These are phyloP conservation scores for Phymatocera aterrima DNA, from an alignment of 2,888 invertebrate species.

Conservation along the genomic window DNA sequence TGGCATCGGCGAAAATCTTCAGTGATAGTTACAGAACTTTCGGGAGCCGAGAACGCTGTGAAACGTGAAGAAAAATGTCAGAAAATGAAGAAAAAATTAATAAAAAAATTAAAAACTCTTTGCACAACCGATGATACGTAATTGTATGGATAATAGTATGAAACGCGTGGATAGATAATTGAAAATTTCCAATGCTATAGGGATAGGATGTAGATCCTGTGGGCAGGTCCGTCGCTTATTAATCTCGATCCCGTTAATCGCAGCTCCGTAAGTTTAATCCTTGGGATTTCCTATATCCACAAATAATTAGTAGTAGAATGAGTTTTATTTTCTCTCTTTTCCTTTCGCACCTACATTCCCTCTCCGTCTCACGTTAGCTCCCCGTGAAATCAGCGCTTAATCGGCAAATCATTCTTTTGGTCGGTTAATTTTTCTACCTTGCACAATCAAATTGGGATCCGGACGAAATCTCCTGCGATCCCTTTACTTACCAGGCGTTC, in stretches of 20 bases:
- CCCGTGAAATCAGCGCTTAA: slow-evolving; percentile 19
- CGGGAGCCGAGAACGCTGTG: too few species aligned
- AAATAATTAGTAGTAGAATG: slow-evolving; percentile 4
- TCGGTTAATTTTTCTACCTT: slow-evolving; percentile 32
- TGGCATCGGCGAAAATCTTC: too few species aligned
- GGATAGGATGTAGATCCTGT: too few species aligned
- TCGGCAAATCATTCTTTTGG: slow-evolving; percentile 26
- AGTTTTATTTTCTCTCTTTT: slow-evolving; percentile 15
- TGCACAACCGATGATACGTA: neutral
- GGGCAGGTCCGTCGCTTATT: slow-evolving; percentile 1
- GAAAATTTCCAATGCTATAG: neutral
- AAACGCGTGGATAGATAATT: slow-evolving; percentile 23
- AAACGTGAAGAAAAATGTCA: neutral
- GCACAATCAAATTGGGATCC: neutral
- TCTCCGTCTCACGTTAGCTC: neutral
- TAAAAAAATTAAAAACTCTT: neutral
- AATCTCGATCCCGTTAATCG: slow-evolving; percentile 36
- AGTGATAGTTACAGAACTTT: too few species aligned
- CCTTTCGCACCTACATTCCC: neutral
- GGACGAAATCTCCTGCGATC: neutral
- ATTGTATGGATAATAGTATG: neutral
- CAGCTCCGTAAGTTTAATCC: slow-evolving; percentile 29
- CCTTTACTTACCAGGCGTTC: neutral
- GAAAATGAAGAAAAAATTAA: neutral
- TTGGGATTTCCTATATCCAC: slow-evolving; percentile 2